Evolutionary conservation across 1,140 invertebrate species (phyloP).

Genomic region (Globodera rostochiensis): DNA sequence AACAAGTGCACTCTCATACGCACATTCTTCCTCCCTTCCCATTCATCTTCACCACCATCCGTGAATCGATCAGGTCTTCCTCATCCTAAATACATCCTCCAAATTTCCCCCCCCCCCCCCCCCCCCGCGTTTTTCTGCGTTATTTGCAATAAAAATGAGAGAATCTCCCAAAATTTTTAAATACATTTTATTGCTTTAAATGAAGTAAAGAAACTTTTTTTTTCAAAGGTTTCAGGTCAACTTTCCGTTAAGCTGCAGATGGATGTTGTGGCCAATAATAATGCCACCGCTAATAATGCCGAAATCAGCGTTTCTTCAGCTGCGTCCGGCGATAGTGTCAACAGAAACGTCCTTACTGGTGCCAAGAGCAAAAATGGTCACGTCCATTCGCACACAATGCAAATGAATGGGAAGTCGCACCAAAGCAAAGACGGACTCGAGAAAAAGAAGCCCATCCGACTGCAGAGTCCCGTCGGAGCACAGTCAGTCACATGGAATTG

Average conservation of each 20-base stretch:
- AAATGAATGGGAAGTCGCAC: slow-evolving; percentile 2
- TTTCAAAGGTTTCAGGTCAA: no score
- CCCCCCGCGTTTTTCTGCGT: no score
- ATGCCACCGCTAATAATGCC: neutral
- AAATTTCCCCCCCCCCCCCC: neutral
- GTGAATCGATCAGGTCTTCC: neutral
- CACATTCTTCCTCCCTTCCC: neutral
- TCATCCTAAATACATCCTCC: neutral
- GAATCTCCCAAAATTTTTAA: no score
- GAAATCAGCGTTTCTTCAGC: neutral
- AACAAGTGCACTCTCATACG: neutral
- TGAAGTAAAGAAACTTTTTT: neutral
- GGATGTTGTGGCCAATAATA: neutral
- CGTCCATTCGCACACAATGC: neutral
- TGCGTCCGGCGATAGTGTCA: neutral
- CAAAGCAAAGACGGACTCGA: neutral
- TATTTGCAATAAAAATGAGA: no score
- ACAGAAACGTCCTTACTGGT: neutral
- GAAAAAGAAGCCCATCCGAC: slow-evolving; percentile 30
- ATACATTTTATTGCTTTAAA: neutral
- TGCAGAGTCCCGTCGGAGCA: slow-evolving; percentile 35
- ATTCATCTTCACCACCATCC: neutral
- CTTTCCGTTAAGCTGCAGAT: neutral
- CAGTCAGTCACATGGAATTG: slow-evolving; percentile 33
- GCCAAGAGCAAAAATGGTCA: neutral